A percentile compares a stretch with the other conserved stretches of the same genome.
phyloP scores from a whole-genome alignment of 1,140 invertebrate genomes.

The Trachymyrmex septentrionalis region DNA sequence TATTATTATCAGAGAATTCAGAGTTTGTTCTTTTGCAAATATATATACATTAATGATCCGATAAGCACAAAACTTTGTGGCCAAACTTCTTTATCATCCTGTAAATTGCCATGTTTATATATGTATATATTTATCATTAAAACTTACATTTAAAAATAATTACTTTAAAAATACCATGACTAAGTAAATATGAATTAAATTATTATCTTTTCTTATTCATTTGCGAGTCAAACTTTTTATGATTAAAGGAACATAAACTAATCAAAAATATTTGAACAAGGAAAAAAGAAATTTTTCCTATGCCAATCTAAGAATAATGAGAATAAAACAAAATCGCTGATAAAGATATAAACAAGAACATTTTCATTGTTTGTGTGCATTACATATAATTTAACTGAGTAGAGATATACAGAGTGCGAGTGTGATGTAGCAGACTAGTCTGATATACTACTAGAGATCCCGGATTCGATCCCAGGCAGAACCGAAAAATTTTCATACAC shows the following conservation, averaged over 20 bases:
- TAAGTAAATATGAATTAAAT: neutral
- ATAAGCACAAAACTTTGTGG: too few relatives aligned
- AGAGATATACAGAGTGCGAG: too few relatives aligned
- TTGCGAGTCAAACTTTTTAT: neutral
- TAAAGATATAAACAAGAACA: neutral
- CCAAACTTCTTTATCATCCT: too few relatives aligned
- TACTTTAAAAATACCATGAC: neutral
- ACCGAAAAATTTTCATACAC: too few relatives aligned
- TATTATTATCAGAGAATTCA: too few relatives aligned
- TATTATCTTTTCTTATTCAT: neutral
- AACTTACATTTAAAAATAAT: conserved; percentile 16
- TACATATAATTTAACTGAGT: neutral
- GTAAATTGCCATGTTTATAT: neutral
- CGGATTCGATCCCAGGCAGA: too few relatives aligned
- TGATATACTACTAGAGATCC: too few relatives aligned
- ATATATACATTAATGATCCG: too few relatives aligned
- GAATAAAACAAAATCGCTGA: neutral
- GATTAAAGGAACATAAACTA: neutral
- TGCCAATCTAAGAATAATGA: neutral
- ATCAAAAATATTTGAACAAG: neutral
- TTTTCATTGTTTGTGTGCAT: neutral
- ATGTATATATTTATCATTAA: neutral
- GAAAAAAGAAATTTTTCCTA: neutral
- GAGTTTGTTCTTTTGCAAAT: too few relatives aligned
- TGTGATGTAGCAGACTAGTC: too few relatives aligned